phyloP scores from a whole-genome alignment of 2,113 vertebrate genomes.

The Pungitius pungitius region DNA sequence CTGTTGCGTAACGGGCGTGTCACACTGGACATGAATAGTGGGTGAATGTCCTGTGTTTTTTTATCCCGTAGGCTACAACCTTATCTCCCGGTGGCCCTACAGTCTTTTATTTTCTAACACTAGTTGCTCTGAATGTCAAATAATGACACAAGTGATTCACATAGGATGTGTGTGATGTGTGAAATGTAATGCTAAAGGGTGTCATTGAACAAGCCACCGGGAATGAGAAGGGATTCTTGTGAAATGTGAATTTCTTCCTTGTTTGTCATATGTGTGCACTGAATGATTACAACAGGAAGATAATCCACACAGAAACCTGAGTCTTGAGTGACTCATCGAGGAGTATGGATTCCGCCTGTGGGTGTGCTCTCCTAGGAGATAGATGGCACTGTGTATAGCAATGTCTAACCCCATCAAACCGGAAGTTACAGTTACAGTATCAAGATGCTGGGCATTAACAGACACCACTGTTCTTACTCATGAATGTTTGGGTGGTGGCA shows the following conservation, averaged over 20 bases:
- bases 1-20: background rate
- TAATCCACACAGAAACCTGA: slow-evolving; percentile 47
- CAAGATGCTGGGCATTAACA: background rate
- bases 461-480: background rate
- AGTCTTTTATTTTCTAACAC: background rate
- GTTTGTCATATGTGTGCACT: slow-evolving; percentile 11
- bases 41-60: background rate
- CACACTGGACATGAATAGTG: background rate
- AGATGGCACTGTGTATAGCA: too few relatives aligned
- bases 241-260: background rate
- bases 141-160: background rate
- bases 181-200: background rate
- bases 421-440: background rate
- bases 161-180: background rate
- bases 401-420: background rate
- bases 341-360: slow-evolving; percentile 19
- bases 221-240: background rate
- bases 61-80: background rate
- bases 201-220: background rate
- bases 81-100: background rate
- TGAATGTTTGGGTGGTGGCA: slow-evolving; percentile 1
- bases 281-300: background rate
- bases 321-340: slow-evolving; percentile 41
- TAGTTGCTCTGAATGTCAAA: background rate
- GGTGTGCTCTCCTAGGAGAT: slow-evolving; percentile 7